Evolutionary conservation across 1,140 invertebrate genomes (phyloP).

Genomic region (Archivesica marissinica): DNA sequence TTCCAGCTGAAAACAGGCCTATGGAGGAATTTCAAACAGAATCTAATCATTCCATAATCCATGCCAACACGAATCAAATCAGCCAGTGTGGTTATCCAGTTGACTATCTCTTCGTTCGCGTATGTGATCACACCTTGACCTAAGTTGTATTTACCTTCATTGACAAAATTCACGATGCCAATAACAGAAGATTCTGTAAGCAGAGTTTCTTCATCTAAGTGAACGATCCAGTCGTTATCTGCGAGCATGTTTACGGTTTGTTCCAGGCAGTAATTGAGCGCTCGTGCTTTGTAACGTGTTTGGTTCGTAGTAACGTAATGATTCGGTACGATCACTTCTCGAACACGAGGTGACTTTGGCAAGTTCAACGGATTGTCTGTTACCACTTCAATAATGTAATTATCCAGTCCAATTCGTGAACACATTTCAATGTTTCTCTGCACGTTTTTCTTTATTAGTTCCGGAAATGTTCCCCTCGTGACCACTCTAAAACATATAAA

Average conservation of each 20-base stretch:
- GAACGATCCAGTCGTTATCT: slow-evolving; percentile 98
- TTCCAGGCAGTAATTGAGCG: slow-evolving; percentile 98
- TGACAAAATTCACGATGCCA: slow-evolving; percentile 97
- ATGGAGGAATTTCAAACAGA: slow-evolving; percentile 97
- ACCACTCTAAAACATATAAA: slow-evolving; percentile 98
- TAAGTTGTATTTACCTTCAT: slow-evolving; percentile 97
- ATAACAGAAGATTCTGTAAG: slow-evolving; percentile 94
- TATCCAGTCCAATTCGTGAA: slow-evolving; percentile 94
- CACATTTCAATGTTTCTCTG: slow-evolving; percentile 94
- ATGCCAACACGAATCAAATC: slow-evolving; percentile 96
- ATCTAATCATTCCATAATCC: slow-evolving; percentile 97
- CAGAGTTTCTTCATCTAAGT: slow-evolving; percentile 98
- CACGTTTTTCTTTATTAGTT: slow-evolving; percentile 95
- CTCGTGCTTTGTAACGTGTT: slow-evolving; percentile 97
- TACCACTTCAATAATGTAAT: slow-evolving; percentile 98
- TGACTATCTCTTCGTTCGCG: slow-evolving; percentile 97
- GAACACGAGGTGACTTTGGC: slow-evolving; percentile 88
- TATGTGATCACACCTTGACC: slow-evolving; percentile 99
- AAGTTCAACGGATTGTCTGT: slow-evolving; percentile 94
- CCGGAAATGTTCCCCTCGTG: slow-evolving; percentile 97
- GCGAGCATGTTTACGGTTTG: slow-evolving; percentile 92
- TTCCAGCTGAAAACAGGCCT: slow-evolving; percentile 99
- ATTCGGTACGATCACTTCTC: slow-evolving; percentile 94
- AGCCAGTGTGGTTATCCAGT: slow-evolving; percentile 98
- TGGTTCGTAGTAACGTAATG: slow-evolving; percentile 94